Percentiles rank a stretch among this genome's conserved stretches.
phyloP scores from a whole-genome alignment of 2,797 vertebrate species.

The Triplophysa yarkandensis region DNA sequence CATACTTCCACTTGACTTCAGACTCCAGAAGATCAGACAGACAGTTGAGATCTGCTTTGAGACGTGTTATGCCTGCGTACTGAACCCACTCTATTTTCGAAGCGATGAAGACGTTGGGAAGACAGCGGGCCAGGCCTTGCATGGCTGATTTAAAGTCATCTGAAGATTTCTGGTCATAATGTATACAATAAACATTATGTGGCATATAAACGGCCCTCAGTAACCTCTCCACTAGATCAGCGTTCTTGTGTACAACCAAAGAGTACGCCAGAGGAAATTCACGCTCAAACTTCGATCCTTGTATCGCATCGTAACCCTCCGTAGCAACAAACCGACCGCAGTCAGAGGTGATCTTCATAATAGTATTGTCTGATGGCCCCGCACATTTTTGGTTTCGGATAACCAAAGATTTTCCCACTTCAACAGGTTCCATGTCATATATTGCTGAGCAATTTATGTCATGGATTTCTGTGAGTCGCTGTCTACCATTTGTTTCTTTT shows the following conservation, averaged over 20 bases:
- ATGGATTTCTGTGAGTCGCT: constrained; percentile 7
- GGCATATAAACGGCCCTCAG: constrained; percentile 81
- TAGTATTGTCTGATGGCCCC: constrained; percentile 50
- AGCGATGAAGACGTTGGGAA: constrained; percentile 85
- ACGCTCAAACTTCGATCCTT: constrained; percentile 73
- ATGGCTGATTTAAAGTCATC: constrained; percentile 80
- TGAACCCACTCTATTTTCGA: constrained; percentile 85
- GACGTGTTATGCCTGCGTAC: constrained; percentile 86
- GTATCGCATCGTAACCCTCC: constrained; percentile 58
- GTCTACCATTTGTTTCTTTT: not conserved
- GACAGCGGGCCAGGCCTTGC: constrained; percentile 80
- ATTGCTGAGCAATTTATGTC: constrained; percentile 64
- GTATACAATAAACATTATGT: constrained; percentile 89
- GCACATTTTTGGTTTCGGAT: constrained; percentile 47
- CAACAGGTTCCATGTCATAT: constrained; percentile 70
- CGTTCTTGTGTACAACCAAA: constrained; percentile 88
- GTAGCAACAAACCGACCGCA: constrained; percentile 53
- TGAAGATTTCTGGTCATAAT: constrained; percentile 86
- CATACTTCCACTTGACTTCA: constrained; percentile 83
- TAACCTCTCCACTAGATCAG: constrained; percentile 83
- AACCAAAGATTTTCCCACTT: constrained; percentile 65
- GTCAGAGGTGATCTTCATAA: constrained; percentile 52
- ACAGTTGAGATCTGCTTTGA: constrained; percentile 90
- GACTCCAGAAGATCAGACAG: constrained; percentile 83
- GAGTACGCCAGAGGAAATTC: constrained; percentile 87